phyloP scores from a whole-genome alignment of 2,113 vertebrate genomes.

The Mustela lutreola region DNA sequence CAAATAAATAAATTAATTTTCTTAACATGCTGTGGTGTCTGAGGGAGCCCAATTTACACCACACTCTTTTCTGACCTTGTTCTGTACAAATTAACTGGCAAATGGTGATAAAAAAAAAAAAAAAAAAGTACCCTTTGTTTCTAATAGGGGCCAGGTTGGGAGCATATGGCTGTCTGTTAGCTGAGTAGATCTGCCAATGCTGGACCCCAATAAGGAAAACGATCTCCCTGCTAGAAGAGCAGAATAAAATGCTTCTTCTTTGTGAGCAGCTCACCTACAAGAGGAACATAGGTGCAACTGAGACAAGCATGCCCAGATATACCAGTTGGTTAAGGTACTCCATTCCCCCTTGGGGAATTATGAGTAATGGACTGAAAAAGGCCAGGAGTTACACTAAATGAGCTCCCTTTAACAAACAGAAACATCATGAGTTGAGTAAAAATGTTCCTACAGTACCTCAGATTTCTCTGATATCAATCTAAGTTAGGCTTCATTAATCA shows the following conservation, averaged over 20 bases:
- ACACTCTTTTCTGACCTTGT: background rate
- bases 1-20: background rate
- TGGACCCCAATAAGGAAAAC: background rate
- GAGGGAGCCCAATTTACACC: background rate
- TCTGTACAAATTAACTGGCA: background rate
- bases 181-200: background rate
- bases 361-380: background rate
- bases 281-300: background rate
- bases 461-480: background rate
- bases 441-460: background rate
- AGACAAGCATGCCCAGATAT: background rate
- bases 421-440: background rate
- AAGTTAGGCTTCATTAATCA: background rate
- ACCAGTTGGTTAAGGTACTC: background rate
- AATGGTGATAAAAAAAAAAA: background rate
- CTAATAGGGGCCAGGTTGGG: background rate
- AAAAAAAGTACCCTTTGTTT: background rate
- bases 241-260: background rate
- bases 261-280: background rate
- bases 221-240: background rate
- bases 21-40: background rate
- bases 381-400: background rate
- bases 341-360: background rate
- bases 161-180: background rate
- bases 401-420: conserved; percentile 23